A percentile compares a stretch with the other conserved stretches of the same genome.
phyloP scores from a whole-genome alignment of 2,113 vertebrate species.

The Diphyllodes magnificus region DNA sequence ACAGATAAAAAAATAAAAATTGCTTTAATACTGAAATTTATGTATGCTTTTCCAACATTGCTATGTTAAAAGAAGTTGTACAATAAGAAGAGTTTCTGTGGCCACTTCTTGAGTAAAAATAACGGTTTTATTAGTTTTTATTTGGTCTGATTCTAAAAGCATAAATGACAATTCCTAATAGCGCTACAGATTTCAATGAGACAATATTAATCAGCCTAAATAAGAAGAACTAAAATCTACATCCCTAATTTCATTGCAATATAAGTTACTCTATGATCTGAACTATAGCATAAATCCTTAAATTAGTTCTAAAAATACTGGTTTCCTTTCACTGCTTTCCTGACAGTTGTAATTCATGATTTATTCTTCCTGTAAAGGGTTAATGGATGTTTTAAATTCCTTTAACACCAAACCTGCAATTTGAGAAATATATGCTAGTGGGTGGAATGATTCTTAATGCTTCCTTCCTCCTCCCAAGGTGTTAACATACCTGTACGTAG shows the following conservation, averaged over 20 bases:
- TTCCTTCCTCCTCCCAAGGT: constrained; percentile 41
- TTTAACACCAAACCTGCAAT: constrained; percentile 54
- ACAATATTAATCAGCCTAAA: neutral
- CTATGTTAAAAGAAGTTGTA: neutral
- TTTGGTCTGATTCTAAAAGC: neutral
- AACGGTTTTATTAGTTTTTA: neutral
- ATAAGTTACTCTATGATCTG: neutral
- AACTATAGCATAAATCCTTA: neutral
- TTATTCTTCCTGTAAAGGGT: neutral
- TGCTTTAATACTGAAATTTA: neutral
- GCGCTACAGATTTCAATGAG: neutral
- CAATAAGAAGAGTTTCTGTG: neutral
- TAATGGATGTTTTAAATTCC: constrained; percentile 50
- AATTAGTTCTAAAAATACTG: neutral
- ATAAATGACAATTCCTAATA: neutral
- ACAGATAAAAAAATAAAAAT: neutral
- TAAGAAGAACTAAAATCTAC: neutral
- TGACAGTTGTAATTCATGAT: neutral
- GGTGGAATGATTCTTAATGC: constrained; percentile 2
- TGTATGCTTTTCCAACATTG: neutral
- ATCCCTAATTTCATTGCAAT: neutral
- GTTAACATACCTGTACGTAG: neutral
- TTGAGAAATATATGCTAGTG: constrained; percentile 20
- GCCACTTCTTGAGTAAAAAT: neutral
- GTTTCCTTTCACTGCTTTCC: neutral